Conservation (phyloP, 2,113 vertebrate species). For the Balaenoptera acutorostrata region DNA sequence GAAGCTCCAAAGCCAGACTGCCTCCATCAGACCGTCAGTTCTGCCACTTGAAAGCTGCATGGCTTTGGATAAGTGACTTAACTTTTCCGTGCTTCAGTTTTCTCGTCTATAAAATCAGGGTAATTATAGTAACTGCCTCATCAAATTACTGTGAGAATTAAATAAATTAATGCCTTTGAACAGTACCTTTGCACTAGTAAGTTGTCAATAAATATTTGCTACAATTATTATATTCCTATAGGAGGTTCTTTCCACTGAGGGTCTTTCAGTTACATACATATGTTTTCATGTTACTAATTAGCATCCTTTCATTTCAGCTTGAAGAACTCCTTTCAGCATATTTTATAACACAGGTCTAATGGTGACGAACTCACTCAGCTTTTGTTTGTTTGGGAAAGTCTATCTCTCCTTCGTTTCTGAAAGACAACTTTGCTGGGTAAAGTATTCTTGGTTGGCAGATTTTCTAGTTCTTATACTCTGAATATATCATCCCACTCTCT, state of each 20-base stretch:
- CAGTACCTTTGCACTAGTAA: not conserved
- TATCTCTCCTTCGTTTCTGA: not conserved
- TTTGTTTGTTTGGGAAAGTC: not conserved
- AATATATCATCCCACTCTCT: not conserved
- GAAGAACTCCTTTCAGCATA: not conserved
- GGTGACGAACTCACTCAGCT: not conserved
- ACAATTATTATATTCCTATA: not conserved
- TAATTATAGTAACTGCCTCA: not conserved
- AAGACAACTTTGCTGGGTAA: not conserved
- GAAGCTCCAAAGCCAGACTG: not conserved
- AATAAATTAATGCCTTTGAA: not conserved
- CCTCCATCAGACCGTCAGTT: not conserved
- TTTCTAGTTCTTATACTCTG: not conserved
- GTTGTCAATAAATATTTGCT: not conserved
- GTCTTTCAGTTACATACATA: not conserved
- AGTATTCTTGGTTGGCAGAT: not conserved
- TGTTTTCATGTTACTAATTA: not conserved
- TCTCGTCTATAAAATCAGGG: not conserved
- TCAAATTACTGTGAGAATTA: not conserved
- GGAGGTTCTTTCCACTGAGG: not conserved
- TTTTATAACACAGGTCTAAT: not conserved
- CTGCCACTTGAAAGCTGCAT: not conserved
- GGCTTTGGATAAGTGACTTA: not conserved
- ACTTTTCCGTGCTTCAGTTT: not conserved
- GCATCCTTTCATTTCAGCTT: not conserved